Evolutionary conservation across 2,797 vertebrate genomes (phyloP), one percentile per base, ranked within the genome.

Genomic region (Muscicapa striata): DNA sequence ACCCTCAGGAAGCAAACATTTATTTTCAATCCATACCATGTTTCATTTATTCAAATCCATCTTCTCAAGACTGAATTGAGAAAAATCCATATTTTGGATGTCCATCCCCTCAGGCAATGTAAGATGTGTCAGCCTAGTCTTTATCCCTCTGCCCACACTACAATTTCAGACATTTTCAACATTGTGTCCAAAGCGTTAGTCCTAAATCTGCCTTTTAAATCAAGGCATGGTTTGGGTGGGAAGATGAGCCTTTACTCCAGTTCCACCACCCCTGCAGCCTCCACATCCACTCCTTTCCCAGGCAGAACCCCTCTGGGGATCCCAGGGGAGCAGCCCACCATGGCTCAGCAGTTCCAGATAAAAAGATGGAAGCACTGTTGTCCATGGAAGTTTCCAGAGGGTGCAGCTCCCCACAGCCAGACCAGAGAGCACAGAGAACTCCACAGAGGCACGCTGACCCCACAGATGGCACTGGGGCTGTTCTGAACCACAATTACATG

Each of bases 111-210:
- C n/a, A 48, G 19, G 6, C n/a, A 52, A 29, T 3, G 1, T 1
- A 26, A 59, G 3, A 27, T 21, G 18, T 11, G 30, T 6, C 13
- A 16, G 51, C 10, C 38, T 13, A 10, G 11, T 10, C 36, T 36
- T 41, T 1, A 16, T 3, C 30, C 29, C 26, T 30, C 26, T 12
- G 34, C 20, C 75, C 45, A 7, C 41, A 66, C 5, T 0, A n/a
- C 8, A 34, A 41, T 15, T 3, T 18, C n/a, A 54, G 23, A 11
- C 40, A 52, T 55, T 66, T 45, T 26, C 38, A 49, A 38, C 26
- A 4, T 8, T 4, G 15, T 13, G 64, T 40, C 64, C 54, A 6
- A 45, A 51, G 21, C 0, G 0, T 8, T 23, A 10, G 6, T 8
- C 34, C 57, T 43, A 38, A 34, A 26, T 26, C 9, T 19, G 57